phyloP scores from a whole-genome alignment of 2,113 vertebrate species.

The Meles meles region DNA sequence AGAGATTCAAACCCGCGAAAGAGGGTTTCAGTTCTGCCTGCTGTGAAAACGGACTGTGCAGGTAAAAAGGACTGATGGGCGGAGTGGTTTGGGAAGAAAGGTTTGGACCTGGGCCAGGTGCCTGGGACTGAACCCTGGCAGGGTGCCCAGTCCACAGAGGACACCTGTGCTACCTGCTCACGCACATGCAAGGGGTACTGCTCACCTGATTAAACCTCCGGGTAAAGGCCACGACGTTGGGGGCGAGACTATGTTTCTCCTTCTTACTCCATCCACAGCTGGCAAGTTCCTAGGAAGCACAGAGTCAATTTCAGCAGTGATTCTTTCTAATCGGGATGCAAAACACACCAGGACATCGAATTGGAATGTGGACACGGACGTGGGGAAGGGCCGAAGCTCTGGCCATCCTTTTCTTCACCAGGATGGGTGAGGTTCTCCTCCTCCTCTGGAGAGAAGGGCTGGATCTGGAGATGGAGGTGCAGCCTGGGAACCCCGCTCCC shows the following conservation, averaged over 20 bases:
- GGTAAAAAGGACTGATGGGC: not conserved
- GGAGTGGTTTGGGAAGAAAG: too few species aligned
- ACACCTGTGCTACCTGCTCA: too few species aligned
- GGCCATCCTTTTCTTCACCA: not conserved
- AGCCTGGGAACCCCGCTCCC: too few species aligned
- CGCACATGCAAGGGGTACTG: not conserved
- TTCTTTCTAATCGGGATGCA: not conserved
- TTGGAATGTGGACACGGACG: not conserved
- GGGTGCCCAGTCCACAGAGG: not conserved
- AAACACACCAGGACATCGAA: not conserved
- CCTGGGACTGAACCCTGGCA: not conserved
- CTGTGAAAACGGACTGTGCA: not conserved
- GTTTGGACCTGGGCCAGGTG: not conserved
- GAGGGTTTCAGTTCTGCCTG: not conserved
- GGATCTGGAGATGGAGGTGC: not conserved
- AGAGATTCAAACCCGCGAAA: not conserved
- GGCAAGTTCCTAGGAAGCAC: constrained; percentile 89
- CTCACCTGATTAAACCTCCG: constrained; percentile 95
- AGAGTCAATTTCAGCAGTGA: constrained; percentile 51
- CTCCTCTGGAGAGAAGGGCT: not conserved
- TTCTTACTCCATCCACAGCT: constrained; percentile 97
- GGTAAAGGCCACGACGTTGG: constrained; percentile 95
- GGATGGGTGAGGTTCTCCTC: not conserved
- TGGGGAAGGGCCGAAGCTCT: not conserved
- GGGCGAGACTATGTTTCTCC: constrained; percentile 93